Base-by-base conservation (phyloP, 2,888 invertebrate genomes). In the Polydrusus tereticollis region DNA sequence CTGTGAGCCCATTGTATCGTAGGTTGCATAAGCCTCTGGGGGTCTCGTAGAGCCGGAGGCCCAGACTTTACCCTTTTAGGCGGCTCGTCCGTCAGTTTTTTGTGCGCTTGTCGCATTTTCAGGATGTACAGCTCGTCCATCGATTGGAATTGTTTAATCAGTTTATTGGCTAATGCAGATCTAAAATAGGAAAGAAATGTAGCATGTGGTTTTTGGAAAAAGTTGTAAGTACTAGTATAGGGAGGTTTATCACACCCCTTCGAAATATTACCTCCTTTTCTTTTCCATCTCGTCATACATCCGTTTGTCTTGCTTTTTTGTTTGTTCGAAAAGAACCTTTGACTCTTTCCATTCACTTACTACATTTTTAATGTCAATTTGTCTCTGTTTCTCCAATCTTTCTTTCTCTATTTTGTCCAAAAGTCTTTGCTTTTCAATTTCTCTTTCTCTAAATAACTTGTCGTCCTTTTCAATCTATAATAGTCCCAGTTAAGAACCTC, bases 1-100 rank as follows among this genome's bases (percentile, higher is more conserved):
- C 77, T 68, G 43, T 81, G 77, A n/a, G 82, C 76, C 86, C 86
- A 86, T 70, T 84, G 84, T 66, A 82, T 79, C 0, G 86, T 86
- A 1, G 86, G 84, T 76, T 82, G 79, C 10, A 84, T 76, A 12
- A 86, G 16, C 71, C 85, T 76, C 4, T 78, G 67, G 8, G 84
- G 84, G 79, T 86, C 82, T 75, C 84, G 78, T 26, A 63, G 47
- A 1, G 72, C 77, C 0, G 72, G 74, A 0, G 69, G 69, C 5
- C 69, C 72, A 3, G 78, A 80, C 75, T 78, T 79, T 14, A 77
- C 78, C 64, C 78, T 77, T 21, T 72, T 47, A 59, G 69, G 69
- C 1, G 62, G 67, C 57, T 73, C 57, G n/a, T 77, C 64, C 33
- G 71, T 69, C 14, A 68, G 23, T 63, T 78, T 76, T 65, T 52